A percentile compares a stretch with the other conserved stretches of the same genome.
phyloP scores from a whole-genome alignment of 2,797 vertebrate genomes.

The Tragopan temminckii region DNA sequence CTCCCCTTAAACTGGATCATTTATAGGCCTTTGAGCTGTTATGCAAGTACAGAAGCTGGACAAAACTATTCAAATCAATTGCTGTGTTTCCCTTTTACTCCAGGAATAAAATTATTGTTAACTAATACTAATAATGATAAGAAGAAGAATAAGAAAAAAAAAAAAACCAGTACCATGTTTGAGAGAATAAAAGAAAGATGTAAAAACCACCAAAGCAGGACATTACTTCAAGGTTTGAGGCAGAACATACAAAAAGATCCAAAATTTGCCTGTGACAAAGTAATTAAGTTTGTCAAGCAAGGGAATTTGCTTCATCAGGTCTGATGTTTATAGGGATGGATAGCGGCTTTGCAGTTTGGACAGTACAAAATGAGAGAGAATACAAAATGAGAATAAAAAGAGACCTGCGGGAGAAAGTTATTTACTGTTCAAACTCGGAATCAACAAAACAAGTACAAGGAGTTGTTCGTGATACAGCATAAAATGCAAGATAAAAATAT shows the following conservation, averaged over 20 bases:
- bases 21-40: background rate
- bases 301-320: background rate
- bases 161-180: background rate
- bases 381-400: conserved; percentile 20
- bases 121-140: background rate
- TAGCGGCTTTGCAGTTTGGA: background rate
- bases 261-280: background rate
- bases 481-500: conserved; percentile 15
- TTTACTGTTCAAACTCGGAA: background rate
- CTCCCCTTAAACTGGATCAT: background rate
- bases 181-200: background rate
- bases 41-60: background rate
- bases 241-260: background rate
- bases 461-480: background rate
- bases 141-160: background rate
- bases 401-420: background rate
- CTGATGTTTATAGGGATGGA: conserved; percentile 14
- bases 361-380: conserved; percentile 14
- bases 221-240: background rate
- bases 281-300: conserved; percentile 30
- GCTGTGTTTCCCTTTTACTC: background rate
- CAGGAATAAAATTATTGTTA: background rate
- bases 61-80: background rate
- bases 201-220: background rate
- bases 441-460: background rate